phyloP scores from a whole-genome alignment of 53 echinoderm and acorn worm genomes.

The Luidia sarsii region DNA sequence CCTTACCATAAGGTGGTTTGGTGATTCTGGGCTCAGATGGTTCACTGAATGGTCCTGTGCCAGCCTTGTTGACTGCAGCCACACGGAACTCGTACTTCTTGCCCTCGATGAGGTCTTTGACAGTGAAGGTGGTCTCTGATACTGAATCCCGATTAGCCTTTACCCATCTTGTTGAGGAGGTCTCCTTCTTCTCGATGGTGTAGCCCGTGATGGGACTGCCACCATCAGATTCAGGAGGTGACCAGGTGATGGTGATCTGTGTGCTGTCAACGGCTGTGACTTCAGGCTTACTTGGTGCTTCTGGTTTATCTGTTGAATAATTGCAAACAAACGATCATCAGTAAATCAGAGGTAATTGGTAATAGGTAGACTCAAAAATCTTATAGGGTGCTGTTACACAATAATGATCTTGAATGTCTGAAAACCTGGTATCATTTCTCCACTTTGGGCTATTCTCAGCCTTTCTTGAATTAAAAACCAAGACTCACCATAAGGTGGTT shows the following conservation, averaged over 20 bases:
- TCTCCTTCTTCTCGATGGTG: slow-evolving; percentile 70
- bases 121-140: slow-evolving; percentile 54
- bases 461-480: too few relatives aligned
- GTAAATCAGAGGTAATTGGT: too few relatives aligned
- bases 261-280: slow-evolving; percentile 63
- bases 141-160: slow-evolving; percentile 48
- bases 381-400: background rate
- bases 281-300: slow-evolving; percentile 62
- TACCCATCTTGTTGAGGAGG: slow-evolving; percentile 55
- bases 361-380: too few relatives aligned
- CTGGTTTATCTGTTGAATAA: slow-evolving; percentile 3
- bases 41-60: slow-evolving; percentile 67
- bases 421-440: too few relatives aligned
- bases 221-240: slow-evolving; percentile 74
- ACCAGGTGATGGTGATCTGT: slow-evolving; percentile 67
- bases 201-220: slow-evolving; percentile 70
- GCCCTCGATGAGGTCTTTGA: slow-evolving; percentile 58
- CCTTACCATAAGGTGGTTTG: slow-evolving; percentile 76
- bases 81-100: slow-evolving; percentile 72
- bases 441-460: too few relatives aligned
- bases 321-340: too few relatives aligned
- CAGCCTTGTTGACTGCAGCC: slow-evolving; percentile 74
- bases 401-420: too few relatives aligned
- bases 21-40: slow-evolving; percentile 57
- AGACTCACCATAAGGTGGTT: slow-evolving; percentile 77